phyloP scores from a whole-genome alignment of 2,888 invertebrate species.

The Gymnoscelis rufifasciata region DNA sequence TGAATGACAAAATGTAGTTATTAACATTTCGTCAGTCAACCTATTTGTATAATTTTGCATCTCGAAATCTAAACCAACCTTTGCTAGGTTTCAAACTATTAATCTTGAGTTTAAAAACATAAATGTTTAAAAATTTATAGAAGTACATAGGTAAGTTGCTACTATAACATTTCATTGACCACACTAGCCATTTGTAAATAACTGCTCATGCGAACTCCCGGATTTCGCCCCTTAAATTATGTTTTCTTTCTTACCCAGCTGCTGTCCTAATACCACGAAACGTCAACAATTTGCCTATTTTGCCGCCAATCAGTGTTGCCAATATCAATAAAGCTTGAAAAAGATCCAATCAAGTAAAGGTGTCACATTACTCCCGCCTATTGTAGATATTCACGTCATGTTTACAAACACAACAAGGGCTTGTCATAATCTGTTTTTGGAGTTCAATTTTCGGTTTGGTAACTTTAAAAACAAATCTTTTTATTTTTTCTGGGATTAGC shows the following conservation, averaged over 20 bases:
- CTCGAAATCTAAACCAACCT: no score
- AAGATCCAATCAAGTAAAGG: constrained; percentile 67
- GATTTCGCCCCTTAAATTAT: constrained; percentile 21
- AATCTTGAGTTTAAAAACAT: no score
- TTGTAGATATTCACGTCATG: constrained; percentile 58
- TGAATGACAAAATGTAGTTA: no score
- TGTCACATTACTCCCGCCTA: constrained; percentile 69
- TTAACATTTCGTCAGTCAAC: no score
- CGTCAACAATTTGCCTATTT: constrained; percentile 73
- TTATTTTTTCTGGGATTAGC: constrained; percentile 54
- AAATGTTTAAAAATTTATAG: no score
- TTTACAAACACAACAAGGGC: constrained; percentile 78
- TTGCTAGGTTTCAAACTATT: no score
- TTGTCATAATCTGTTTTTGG: constrained; percentile 77
- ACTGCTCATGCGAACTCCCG: constrained; percentile 7
- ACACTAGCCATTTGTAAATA: no score
- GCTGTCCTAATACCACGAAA: constrained; percentile 55
- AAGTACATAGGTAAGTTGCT: no score
- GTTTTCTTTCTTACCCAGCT: constrained; percentile 49
- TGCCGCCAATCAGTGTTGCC: constrained; percentile 57
- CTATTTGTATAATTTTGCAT: no score
- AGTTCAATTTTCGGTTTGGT: constrained; percentile 69
- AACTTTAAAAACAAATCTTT: constrained; percentile 56
- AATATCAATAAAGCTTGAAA: constrained; percentile 64
- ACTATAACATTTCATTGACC: no score